Conservation (phyloP, 2,113 vertebrate species). For the Tichodroma muraria region DNA sequence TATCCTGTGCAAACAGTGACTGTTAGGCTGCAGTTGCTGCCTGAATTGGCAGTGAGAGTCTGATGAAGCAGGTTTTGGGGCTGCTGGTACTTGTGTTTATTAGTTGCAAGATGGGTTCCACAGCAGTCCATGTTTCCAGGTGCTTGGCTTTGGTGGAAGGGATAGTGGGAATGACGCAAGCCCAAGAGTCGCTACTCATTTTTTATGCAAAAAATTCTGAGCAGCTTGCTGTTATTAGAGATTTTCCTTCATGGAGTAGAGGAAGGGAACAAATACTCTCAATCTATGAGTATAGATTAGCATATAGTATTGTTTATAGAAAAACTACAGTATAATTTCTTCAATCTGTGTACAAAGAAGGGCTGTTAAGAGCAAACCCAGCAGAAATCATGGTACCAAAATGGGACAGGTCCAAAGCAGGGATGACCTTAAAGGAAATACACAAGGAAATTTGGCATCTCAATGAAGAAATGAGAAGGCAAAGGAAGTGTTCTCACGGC, state of each 20-base stretch:
- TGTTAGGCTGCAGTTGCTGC: background rate
- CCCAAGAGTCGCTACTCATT: background rate
- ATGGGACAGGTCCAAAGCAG: background rate
- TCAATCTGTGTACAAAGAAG: background rate
- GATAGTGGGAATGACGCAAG: background rate
- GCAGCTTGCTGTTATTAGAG: background rate
- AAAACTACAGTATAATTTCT: no score
- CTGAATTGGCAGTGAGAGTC: background rate
- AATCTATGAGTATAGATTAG: no score
- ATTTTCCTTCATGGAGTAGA: background rate
- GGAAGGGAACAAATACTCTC: background rate
- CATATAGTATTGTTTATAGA: no score
- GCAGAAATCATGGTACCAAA: background rate
- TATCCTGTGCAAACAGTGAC: background rate
- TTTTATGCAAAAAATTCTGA: background rate
- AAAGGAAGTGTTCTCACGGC: background rate
- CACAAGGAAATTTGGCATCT: background rate
- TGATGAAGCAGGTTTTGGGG: background rate
- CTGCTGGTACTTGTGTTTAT: background rate
- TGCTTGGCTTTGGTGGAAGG: background rate
- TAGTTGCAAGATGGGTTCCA: background rate
- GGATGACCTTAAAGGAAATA: background rate
- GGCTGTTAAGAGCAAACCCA: background rate
- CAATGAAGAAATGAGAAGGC: background rate
- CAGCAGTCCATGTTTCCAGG: background rate